These are phyloP conservation scores for Ciconia boyciana DNA, from an alignment of 2,113 vertebrate species.

Conservation along the genomic window DNA sequence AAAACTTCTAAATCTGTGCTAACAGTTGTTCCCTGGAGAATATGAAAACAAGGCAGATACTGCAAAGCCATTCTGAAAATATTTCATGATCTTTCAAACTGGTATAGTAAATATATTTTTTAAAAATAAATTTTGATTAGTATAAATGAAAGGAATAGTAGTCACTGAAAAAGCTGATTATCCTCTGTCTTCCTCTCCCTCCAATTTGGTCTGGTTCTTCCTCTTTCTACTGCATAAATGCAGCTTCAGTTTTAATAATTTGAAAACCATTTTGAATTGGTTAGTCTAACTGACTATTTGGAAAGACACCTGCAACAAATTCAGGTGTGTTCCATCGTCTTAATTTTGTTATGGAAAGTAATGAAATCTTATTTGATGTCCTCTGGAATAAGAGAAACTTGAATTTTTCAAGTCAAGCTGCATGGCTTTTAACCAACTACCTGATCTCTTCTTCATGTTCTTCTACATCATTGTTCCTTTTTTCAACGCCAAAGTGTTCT, in stretches of 20 bases:
- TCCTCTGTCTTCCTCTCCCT: not conserved
- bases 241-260: not conserved
- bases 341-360: not conserved
- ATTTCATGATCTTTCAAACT: not conserved
- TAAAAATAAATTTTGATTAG: not conserved
- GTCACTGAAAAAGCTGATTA: not conserved
- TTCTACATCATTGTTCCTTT: not conserved
- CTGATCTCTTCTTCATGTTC: not conserved
- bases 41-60: not conserved
- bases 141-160: not conserved
- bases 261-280: not conserved
- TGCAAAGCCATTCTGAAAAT: not conserved
- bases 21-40: not conserved
- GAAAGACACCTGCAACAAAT: not conserved
- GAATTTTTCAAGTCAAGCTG: not conserved
- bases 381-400: not conserved
- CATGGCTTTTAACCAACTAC: not conserved
- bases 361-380: not conserved
- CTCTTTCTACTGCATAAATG: not conserved
- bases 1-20: not conserved
- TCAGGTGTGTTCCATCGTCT: not conserved
- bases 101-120: not conserved
- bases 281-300: not conserved
- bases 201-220: not conserved
- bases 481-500: not conserved